These are phyloP conservation scores for Falco berigora DNA, from an alignment of 2,797 vertebrate species.

Conservation along the genomic window DNA sequence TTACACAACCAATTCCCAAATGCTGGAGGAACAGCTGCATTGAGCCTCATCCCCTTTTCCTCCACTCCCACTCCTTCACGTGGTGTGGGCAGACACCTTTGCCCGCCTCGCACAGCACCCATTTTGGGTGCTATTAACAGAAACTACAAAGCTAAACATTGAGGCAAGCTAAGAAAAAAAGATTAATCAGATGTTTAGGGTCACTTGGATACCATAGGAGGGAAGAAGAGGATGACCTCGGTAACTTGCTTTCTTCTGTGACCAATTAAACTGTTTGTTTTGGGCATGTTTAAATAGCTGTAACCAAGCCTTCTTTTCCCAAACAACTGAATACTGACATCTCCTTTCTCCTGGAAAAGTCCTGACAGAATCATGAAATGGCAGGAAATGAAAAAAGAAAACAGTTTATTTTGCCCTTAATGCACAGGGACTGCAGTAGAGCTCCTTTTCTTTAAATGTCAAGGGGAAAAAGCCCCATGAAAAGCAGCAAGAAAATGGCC, in stretches of 20 bases:
- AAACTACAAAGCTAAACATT: background rate
- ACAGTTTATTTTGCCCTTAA: slow-evolving; percentile 12
- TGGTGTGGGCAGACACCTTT: background rate
- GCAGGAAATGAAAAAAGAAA: slow-evolving; percentile 37
- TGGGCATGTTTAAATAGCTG: background rate
- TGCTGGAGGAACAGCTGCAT: background rate
- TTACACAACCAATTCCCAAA: background rate
- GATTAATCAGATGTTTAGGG: background rate
- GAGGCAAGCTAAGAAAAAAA: background rate
- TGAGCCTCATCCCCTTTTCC: background rate
- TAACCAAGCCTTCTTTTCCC: slow-evolving; percentile 5
- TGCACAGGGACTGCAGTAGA: background rate
- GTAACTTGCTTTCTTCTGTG: background rate
- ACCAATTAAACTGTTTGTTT: slow-evolving; percentile 5
- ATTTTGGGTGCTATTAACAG: background rate
- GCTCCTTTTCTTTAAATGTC: background rate
- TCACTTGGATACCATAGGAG: background rate
- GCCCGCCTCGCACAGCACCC: background rate
- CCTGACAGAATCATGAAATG: background rate
- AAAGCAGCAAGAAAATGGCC: background rate
- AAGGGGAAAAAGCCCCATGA: background rate
- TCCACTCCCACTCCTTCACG: background rate
- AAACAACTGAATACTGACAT: slow-evolving; percentile 3
- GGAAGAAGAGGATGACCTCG: slow-evolving; percentile 2
- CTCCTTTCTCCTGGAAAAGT: background rate